Percentiles rank a stretch among this genome's conserved stretches.
These are phyloP conservation scores for Dendrocopos noguchii DNA, from an alignment of 2,113 vertebrate species.

Conservation along the genomic window DNA sequence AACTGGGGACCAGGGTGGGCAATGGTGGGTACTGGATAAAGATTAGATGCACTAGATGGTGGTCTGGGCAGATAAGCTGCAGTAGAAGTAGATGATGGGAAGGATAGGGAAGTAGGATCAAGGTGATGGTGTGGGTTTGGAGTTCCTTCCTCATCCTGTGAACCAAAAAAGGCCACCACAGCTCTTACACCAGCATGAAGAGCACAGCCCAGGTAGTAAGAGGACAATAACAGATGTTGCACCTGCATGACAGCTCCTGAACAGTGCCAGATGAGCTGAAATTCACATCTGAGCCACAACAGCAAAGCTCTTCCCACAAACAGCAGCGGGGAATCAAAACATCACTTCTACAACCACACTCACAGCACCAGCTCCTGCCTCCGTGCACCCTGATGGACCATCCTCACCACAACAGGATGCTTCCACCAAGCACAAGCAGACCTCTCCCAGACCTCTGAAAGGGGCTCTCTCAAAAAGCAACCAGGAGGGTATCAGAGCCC, in stretches of 20 bases:
- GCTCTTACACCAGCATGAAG: background rate
- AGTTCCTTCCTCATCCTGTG: background rate
- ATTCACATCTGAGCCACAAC: slow-evolving; percentile 3
- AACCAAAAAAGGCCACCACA: background rate
- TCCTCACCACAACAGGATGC: background rate
- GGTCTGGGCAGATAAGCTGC: background rate
- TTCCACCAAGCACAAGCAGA: background rate
- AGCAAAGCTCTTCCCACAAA: background rate
- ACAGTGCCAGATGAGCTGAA: background rate
- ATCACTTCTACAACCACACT: background rate
- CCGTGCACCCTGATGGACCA: rapidly evolving
- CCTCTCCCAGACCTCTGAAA: background rate
- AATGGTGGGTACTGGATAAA: background rate
- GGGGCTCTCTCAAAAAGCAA: background rate
- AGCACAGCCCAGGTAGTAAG: slow-evolving; percentile 25
- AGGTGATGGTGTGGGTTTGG: background rate
- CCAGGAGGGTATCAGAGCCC: background rate
- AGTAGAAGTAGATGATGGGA: background rate
- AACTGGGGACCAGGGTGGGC: background rate
- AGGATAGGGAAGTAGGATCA: background rate
- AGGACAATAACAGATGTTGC: slow-evolving; percentile 43
- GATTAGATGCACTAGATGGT: background rate
- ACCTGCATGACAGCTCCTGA: slow-evolving; percentile 13
- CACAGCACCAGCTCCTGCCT: background rate
- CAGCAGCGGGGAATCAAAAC: background rate